Evolutionary conservation across 2,888 invertebrate species (phyloP), one percentile per base, ranked within the genome.

Genomic region (Scaptomyza caliginosa): DNA sequence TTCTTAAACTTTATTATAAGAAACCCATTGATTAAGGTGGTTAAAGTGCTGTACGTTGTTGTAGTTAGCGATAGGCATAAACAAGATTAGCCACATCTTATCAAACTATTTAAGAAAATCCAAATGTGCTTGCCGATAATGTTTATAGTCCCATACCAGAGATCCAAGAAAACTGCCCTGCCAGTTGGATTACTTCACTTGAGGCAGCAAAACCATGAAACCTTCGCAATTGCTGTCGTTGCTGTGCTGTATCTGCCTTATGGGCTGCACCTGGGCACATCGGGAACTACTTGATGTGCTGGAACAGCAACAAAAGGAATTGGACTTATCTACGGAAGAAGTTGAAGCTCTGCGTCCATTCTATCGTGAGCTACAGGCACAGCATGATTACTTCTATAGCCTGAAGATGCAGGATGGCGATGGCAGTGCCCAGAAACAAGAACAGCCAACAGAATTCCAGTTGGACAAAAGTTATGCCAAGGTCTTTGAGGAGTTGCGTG

Each of bases 291-390:
- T 23, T 4, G 24, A 40, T 21, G 30, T 83, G 10, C 46, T 87
- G 28, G 26, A 17, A 23, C 56, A 85, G 11, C 81, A 82, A 2
- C 46, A 56, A 17, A 67, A 65, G 28, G 86, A 86, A 7, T 64
- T 83, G 32, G 46, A 45, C 4, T 57, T 89, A n/a, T 76, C 68
- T 2, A 24, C 32, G 8, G 64, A 71, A 2, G 89, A 89, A 55
- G 64, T 78, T 17, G 73, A 71, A 16, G 72, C 75, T 0, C 30
- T 89, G 55, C 74, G 70, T 45, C 89, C 89, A 0, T 60, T 89
- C 1, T 89, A 78, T 45, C 54, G 56, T 0, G 81, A 88, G 7
- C 45, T 89, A 17, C 90, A 89, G 62, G 30, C 58, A 3, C 89
- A 89, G 36, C 77, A 78, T 40, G 86, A 89, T 42, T 88, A 79